Conservation (phyloP, 2,888 invertebrate species). For the Drosophila fulvimacula region DNA sequence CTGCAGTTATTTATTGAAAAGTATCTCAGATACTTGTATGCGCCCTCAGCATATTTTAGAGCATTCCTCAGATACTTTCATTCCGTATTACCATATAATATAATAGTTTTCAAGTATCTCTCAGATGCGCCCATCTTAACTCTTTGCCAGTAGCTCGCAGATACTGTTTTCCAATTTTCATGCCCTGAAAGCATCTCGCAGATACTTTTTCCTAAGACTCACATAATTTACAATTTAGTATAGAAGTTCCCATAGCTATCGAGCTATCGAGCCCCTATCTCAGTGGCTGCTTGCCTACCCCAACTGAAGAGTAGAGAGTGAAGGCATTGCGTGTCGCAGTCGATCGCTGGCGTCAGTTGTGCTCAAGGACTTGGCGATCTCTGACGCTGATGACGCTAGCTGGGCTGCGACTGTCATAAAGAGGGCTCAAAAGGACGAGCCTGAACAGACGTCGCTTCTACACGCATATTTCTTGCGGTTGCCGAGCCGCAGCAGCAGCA, state of each 20-base stretch:
- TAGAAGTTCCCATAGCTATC: too few species aligned
- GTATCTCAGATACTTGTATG: too few species aligned
- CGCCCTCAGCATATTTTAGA: not conserved
- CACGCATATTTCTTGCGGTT: conserved; percentile 74
- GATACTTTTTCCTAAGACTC: too few species aligned
- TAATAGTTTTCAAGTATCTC: not conserved
- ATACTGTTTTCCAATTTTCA: not conserved
- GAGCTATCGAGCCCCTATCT: too few species aligned
- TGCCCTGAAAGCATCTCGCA: too few species aligned
- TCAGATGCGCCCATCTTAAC: too few species aligned
- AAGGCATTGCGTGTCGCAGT: conserved; percentile 61
- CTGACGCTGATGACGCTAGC: conserved; percentile 22
- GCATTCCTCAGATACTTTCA: not conserved
- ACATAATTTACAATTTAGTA: too few species aligned
- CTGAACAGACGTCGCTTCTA: conserved; percentile 29
- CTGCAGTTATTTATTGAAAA: too few species aligned
- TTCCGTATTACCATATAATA: not conserved
- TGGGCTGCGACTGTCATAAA: conserved; percentile 65
- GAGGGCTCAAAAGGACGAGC: conserved; percentile 40
- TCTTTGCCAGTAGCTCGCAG: too few species aligned
- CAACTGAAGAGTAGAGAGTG: too few species aligned
- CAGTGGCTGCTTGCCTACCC: too few species aligned
- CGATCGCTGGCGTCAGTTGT: conserved; percentile 73
- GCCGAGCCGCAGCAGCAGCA: conserved; percentile 35
- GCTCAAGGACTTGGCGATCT: conserved; percentile 73